Evolutionary conservation across 1,140 invertebrate species (phyloP).

Genomic region (Steinernema khuongi): DNA sequence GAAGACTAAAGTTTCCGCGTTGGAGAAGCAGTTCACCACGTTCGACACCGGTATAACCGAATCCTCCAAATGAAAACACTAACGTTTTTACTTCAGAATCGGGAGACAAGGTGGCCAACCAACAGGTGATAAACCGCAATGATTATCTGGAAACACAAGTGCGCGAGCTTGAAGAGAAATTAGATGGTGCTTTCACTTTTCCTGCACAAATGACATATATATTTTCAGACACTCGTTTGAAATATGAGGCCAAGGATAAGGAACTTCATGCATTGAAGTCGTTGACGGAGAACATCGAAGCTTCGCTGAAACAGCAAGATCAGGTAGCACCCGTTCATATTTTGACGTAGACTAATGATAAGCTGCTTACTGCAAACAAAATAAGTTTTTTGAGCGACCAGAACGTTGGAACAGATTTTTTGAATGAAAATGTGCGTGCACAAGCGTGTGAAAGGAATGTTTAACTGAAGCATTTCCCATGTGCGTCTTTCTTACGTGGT

Average conservation of each 20-base stretch:
- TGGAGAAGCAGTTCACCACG: not conserved
- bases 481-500: no score
- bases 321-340: no score
- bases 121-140: not conserved
- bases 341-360: no score
- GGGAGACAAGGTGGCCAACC: not conserved
- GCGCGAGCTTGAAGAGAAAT: not conserved
- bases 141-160: not conserved
- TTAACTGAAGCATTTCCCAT: no score
- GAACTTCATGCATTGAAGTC: not conserved
- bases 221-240: not conserved
- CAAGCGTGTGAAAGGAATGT: no score
- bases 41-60: not conserved
- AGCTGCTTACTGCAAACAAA: no score
- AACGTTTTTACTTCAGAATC: not conserved
- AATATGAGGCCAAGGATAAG: not conserved
- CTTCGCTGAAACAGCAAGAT: not conserved
- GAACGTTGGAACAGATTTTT: no score
- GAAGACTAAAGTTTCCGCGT: not conserved
- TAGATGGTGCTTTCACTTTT: not conserved
- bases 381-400: no score
- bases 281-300: not conserved
- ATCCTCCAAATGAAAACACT: not conserved
- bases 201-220: not conserved
- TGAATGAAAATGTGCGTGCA: no score